A percentile compares a stretch with the other conserved stretches of the same genome.
These are phyloP conservation scores for Acholoe squamosa DNA, from an alignment of 2,888 invertebrate genomes.

Conservation along the genomic window DNA sequence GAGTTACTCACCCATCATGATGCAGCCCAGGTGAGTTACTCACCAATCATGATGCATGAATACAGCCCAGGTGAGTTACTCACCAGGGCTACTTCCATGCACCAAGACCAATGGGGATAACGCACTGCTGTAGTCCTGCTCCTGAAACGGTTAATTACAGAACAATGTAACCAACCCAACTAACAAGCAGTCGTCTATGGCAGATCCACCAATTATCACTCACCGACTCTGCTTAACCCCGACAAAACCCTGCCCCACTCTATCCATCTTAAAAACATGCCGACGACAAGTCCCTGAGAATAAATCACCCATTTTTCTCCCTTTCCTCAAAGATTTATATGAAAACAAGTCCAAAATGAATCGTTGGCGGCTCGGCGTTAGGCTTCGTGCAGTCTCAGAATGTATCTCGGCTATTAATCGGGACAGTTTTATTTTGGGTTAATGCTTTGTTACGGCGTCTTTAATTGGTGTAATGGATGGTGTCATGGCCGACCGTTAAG, in stretches of 20 bases:
- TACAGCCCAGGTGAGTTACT: too few species aligned
- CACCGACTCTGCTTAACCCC: not conserved
- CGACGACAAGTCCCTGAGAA: not conserved
- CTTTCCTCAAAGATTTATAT: slow-evolving; percentile 19
- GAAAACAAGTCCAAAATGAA: not conserved
- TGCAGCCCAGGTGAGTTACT: too few species aligned
- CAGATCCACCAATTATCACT: too few species aligned
- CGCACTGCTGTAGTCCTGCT: too few species aligned
- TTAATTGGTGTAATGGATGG: slow-evolving; percentile 51
- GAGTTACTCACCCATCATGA: too few species aligned
- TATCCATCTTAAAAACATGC: slow-evolving; percentile 18
- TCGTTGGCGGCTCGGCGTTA: not conserved
- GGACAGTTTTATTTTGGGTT: not conserved
- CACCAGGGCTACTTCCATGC: too few species aligned
- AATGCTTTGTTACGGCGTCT: not conserved
- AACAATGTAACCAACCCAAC: too few species aligned
- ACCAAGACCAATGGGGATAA: too few species aligned
- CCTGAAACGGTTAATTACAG: too few species aligned
- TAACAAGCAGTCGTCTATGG: too few species aligned
- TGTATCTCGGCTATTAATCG: slow-evolving; percentile 32
- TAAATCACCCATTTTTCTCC: slow-evolving; percentile 43
- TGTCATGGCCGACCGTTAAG: not conserved
- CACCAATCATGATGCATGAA: too few species aligned
- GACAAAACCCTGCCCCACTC: not conserved
- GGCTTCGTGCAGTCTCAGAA: not conserved